Base-by-base conservation (phyloP, 2,797 vertebrate genomes). In the Amphiprion clarkii region DNA sequence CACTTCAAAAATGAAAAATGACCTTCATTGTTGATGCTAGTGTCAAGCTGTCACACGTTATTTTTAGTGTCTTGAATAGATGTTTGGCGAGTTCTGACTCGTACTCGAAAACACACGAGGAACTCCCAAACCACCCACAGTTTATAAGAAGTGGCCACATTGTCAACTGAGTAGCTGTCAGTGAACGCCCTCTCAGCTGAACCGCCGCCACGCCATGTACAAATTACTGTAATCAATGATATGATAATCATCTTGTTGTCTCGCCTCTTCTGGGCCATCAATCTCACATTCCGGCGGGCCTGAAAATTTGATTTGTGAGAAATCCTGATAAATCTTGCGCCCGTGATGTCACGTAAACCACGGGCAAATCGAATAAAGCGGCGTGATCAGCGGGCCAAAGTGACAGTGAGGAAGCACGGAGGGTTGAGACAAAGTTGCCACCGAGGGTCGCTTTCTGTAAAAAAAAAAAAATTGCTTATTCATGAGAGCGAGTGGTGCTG, bases 211-310 rank as follows among this genome's bases (percentile, higher is more conserved):
- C 64, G 23, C n/a, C 6, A 25, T 16, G 80, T 49, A 68, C 71
- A 80, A 85, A 88, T 87, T 60, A 87, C 82, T 71, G 80, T 81
- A 89, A 87, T 86, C 69, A 75, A 67, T 76, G 40, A 57, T 76
- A 74, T 75, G 72, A 86, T 84, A 83, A 89, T 86, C 76, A 85
- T 72, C 74, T 78, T 49, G 23, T 69, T 67, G 67, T 74, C 84
- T 79, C 29, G 27, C 58, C 72, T 71, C 81, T 53, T 81, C 71
- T 51, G 42, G 53, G 31, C 36, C 63, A 88, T 91, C 40, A 72
- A 90, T 89, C 83, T 80, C 52, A 4, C 56, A 56, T 79, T 83
- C 76, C 76, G 67, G 59, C 3, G 4, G 69, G 74, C 40, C 63
- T 19, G 66, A 33, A 78, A 71, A 89, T 88, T 79, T 58, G 71